Conservation (phyloP, 2,113 vertebrate species). For the Gopherus evgoodei region DNA sequence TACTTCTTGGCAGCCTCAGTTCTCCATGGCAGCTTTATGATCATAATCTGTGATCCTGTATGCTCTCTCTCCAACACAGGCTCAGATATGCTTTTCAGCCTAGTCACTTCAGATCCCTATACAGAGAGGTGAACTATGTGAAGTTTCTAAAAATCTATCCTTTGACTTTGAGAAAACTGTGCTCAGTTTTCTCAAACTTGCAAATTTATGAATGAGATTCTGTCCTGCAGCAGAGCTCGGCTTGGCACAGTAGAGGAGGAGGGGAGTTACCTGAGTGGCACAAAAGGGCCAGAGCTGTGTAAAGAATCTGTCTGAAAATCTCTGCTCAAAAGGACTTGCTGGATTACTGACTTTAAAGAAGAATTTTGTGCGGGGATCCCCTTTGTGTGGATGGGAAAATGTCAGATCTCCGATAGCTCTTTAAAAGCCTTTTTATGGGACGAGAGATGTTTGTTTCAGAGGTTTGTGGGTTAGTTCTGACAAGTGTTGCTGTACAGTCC, state of each 20-base stretch:
- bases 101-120: background rate
- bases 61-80: background rate
- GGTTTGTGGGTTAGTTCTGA: background rate
- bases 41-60: background rate
- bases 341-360: background rate
- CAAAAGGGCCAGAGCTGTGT: background rate
- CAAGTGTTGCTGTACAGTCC: background rate
- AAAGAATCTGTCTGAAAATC: background rate
- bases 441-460: background rate
- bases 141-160: background rate
- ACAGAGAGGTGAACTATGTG: background rate
- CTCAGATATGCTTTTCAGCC: background rate
- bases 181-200: background rate
- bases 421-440: background rate
- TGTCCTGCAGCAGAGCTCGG: background rate
- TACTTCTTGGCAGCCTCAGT: background rate
- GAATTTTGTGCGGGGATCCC: background rate
- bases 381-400: background rate
- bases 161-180: background rate
- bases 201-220: background rate
- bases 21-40: background rate
- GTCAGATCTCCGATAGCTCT: background rate
- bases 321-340: background rate
- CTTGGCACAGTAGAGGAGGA: background rate
- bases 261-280: background rate